These are phyloP conservation scores for Palythoa heliodiscus DNA, from an alignment of 92 coral and sea anemone genomes.

Conservation along the genomic window DNA sequence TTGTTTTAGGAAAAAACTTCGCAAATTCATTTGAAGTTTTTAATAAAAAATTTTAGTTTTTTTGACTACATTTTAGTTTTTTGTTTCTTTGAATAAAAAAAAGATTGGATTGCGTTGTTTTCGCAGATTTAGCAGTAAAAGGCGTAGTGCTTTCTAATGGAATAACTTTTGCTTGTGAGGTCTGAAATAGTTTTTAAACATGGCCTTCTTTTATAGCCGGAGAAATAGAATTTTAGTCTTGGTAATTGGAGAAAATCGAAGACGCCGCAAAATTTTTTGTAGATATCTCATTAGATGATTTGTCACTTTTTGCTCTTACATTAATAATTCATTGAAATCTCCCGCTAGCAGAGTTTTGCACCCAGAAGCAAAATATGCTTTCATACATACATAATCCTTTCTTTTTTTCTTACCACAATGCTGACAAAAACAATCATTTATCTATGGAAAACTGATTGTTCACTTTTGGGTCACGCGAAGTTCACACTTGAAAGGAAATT, in stretches of 20 bases:
- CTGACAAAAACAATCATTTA: neutral
- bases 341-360: neutral
- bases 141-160: too few relatives aligned
- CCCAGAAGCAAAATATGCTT: slow-evolving; percentile 22
- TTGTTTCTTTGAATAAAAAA: neutral
- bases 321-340: neutral
- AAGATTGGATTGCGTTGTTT: neutral
- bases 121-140: neutral
- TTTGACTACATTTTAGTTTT: neutral
- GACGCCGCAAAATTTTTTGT: too few relatives aligned
- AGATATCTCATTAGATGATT: neutral
- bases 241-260: too few relatives aligned
- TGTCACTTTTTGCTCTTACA: too few relatives aligned
- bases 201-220: too few relatives aligned
- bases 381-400: neutral
- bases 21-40: neutral
- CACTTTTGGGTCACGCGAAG: slow-evolving; percentile 29
- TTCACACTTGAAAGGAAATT: neutral
- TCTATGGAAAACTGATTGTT: slow-evolving; percentile 33
- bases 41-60: neutral
- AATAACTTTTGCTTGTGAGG: too few relatives aligned
- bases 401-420: neutral
- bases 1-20: neutral
- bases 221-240: too few relatives aligned
- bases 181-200: too few relatives aligned